A percentile compares a stretch with the other conserved stretches of the same genome.
phyloP scores from a whole-genome alignment of 2,888 invertebrate genomes.

The Drosophila neotestacea region DNA sequence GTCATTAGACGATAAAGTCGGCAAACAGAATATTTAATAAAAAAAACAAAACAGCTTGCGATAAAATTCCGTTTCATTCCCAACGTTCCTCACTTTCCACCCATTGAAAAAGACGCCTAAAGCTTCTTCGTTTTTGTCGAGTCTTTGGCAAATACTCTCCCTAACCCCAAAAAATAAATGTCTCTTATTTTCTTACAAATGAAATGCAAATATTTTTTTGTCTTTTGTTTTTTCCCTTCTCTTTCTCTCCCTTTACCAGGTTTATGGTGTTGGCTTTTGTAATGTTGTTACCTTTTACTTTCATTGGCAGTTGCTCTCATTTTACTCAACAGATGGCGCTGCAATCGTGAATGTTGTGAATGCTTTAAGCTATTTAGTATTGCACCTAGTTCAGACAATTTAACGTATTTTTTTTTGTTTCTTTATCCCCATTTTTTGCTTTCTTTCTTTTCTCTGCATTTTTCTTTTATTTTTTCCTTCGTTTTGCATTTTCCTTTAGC shows the following conservation, averaged over 20 bases:
- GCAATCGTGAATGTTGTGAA: slow-evolving; percentile 13
- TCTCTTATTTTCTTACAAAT: slow-evolving; percentile 38
- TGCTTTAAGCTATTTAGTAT: slow-evolving; percentile 18
- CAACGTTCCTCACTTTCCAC: neutral
- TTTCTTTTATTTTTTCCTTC: neutral
- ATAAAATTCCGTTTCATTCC: slow-evolving; percentile 23
- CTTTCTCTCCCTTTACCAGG: neutral
- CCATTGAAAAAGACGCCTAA: neutral
- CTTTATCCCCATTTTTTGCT: neutral
- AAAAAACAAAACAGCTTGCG: neutral
- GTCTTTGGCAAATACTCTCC: slow-evolving; percentile 27
- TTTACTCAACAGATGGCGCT: slow-evolving; percentile 39
- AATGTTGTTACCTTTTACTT: slow-evolving; percentile 15
- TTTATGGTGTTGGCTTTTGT: slow-evolving; percentile 1
- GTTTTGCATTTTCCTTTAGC: neutral
- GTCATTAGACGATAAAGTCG: slow-evolving; percentile 41
- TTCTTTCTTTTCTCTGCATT: neutral
- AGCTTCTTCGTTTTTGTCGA: slow-evolving; percentile 9
- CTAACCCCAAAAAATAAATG: neutral
- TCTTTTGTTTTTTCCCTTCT: neutral
- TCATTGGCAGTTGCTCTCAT: slow-evolving; percentile 9
- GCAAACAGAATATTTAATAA: neutral
- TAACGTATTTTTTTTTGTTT: neutral
- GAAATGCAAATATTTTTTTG: slow-evolving; percentile 55
- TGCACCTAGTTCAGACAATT: slow-evolving; percentile 12